These are phyloP conservation scores for Microtus pennsylvanicus DNA, from an alignment of 2,113 vertebrate genomes.

Conservation along the genomic window DNA sequence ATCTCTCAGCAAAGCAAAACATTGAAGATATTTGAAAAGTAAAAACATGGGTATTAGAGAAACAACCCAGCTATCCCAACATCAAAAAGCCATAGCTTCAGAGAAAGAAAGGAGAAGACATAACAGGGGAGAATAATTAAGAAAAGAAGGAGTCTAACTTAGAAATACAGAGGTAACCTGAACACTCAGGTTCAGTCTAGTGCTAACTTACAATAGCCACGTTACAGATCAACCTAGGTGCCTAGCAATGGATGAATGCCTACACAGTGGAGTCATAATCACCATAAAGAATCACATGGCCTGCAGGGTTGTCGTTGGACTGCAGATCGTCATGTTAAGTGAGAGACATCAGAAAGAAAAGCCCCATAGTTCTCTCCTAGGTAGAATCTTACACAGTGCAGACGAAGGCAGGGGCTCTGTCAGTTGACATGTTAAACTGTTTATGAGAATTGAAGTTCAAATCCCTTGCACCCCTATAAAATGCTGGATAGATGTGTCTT, in stretches of 20 bases:
- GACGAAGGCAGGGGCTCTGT: no score
- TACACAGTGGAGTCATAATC: background rate
- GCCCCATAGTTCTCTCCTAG: background rate
- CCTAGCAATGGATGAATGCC: background rate
- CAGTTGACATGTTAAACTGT: background rate
- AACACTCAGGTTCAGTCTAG: background rate
- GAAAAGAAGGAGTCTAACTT: background rate
- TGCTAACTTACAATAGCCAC: background rate
- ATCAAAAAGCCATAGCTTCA: background rate
- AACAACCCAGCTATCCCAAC: background rate
- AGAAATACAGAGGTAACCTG: background rate
- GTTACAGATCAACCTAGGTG: background rate
- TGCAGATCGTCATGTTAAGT: background rate
- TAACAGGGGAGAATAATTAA: background rate
- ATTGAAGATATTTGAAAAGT: background rate
- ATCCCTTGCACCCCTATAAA: background rate
- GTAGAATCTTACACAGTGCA: background rate
- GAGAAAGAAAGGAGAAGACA: background rate
- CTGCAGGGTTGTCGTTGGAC: background rate
- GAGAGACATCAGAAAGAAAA: background rate
- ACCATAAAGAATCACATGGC: background rate
- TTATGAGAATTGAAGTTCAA: background rate
- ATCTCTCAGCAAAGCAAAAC: conserved; percentile 16
- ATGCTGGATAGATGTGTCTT: background rate
- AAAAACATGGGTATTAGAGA: background rate